phyloP scores from a whole-genome alignment of 30 jellyfish, hydroid and myxozoan species.

The Pseudorhiza aurosa region DNA sequence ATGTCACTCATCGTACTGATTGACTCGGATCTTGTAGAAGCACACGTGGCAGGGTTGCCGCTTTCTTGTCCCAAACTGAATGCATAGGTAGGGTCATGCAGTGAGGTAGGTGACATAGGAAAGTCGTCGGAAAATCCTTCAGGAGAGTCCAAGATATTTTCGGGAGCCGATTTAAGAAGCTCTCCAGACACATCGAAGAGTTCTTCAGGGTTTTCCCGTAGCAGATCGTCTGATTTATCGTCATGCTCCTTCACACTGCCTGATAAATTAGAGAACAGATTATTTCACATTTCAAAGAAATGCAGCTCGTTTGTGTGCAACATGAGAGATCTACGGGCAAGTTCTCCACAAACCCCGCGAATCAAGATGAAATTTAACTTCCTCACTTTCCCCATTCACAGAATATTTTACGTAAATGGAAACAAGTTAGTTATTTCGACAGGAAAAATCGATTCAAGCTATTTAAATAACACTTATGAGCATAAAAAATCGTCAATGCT shows the following conservation, averaged over 20 bases:
- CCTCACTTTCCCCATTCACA: no score
- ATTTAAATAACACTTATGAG: no score
- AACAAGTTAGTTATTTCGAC: no score
- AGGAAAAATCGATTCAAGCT: no score
- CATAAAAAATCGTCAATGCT: no score
- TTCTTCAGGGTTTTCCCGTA: conserved; percentile 64
- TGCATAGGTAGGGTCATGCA: conserved; percentile 43
- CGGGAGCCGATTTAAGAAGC: conserved; percentile 74
- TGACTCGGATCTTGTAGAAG: conserved; percentile 80
- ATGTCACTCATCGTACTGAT: conserved; percentile 76
- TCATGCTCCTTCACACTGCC: conserved; percentile 35
- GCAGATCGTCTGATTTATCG: conserved; percentile 44
- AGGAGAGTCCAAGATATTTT: conserved; percentile 74
- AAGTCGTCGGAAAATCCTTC: conserved; percentile 64
- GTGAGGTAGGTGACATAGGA: conserved; percentile 44
- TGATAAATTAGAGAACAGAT: background rate
- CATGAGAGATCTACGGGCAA: no score
- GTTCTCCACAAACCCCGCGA: no score
- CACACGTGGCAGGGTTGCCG: conserved; percentile 76
- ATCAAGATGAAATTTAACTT: no score
- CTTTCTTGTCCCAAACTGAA: conserved; percentile 34
- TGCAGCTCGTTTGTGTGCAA: no score
- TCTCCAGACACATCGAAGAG: conserved; percentile 75
- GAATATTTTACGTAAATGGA: no score
- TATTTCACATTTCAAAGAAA: no score